Base-by-base conservation (phyloP, 2,113 vertebrate genomes). In the Charadrius vociferus region DNA sequence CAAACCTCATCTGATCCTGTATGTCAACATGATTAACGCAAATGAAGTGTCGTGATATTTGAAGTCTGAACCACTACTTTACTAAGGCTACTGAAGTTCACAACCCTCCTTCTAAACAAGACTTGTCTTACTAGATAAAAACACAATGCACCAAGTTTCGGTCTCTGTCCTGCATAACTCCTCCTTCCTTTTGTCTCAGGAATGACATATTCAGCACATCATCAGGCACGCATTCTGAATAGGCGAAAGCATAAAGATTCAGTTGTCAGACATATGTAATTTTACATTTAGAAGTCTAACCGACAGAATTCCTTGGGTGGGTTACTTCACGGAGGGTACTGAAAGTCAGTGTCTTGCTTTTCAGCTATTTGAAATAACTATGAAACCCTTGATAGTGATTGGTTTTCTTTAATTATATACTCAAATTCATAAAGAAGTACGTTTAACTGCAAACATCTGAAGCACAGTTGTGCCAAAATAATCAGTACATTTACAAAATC, bases 1-100 rank as follows among this genome's bases (percentile, higher is more conserved):
- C 81, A 73, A 67, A 66, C 26, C 39, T 95, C 81, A 91, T 82
- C 86, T 93, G 83, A 87, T 61, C 65, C 95, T 86, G 81, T 50
- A 74, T 9, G 65, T 79, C 94, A 94, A 86, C 21, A 32, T 10
- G 45, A 95, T 84, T 52, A 85, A 88, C 26, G 5, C 37, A 88
- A 93, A 87, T n/a, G n/a, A 94, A 88, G 67, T 37, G 55, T 6
- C 1, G 0, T 52, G 30, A 85, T 41, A 84, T 30, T 14, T 81
- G 15, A 85, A 67, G 79, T 84, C 89, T 29, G 72, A 94, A 47
- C 23, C 43, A 49, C 41, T 36, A 3, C 41, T 86, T 74, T 45
- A 47, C 12, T 32, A 56, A 83, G 50, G 39, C 45, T 68, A 12
- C 49, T 55, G 0, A 19, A 52, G 56, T 66, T 82, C 49, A 71